A percentile compares a stretch with the other conserved stretches of the same genome.
Conservation (phyloP, 2,888 invertebrate species). For the Brachypterus glaber region DNA sequence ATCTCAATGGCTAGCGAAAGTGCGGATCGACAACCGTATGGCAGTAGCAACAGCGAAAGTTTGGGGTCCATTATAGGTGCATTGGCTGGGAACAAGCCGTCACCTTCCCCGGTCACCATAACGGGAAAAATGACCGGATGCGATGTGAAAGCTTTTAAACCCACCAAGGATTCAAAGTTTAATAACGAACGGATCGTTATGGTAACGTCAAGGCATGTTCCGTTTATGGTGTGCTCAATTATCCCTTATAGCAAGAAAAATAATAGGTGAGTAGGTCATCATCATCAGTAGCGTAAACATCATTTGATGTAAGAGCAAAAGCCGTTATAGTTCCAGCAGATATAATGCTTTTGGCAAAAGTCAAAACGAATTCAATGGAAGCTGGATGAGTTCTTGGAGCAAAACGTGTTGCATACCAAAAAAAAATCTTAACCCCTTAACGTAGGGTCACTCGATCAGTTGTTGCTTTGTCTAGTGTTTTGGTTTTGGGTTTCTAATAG, state of each 20-base stretch:
- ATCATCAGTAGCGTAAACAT: too few relatives aligned
- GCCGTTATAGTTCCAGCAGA: too few relatives aligned
- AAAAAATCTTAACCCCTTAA: too few relatives aligned
- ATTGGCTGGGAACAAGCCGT: slow-evolving; percentile 31
- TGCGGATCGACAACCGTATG: slow-evolving; percentile 52
- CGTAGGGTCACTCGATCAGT: too few relatives aligned
- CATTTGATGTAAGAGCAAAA: too few relatives aligned
- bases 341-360: too few relatives aligned
- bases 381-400: too few relatives aligned
- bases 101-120: slow-evolving; percentile 38
- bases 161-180: slow-evolving; percentile 57
- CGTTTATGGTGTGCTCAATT: slow-evolving; percentile 78
- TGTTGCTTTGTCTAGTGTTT: too few relatives aligned
- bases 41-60: slow-evolving; percentile 74
- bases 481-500: too few relatives aligned
- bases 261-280: slow-evolving; percentile 20
- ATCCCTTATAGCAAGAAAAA: slow-evolving; percentile 66
- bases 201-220: slow-evolving; percentile 66
- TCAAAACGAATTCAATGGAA: too few relatives aligned
- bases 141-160: slow-evolving; percentile 51
- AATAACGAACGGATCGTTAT: slow-evolving; percentile 75
- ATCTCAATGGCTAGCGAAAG: slow-evolving; percentile 45
- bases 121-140: slow-evolving; percentile 48
- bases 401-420: too few relatives aligned
- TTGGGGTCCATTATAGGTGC: slow-evolving; percentile 36